Base-by-base conservation (phyloP, 2,113 vertebrate genomes). In the Raja brachyura region DNA sequence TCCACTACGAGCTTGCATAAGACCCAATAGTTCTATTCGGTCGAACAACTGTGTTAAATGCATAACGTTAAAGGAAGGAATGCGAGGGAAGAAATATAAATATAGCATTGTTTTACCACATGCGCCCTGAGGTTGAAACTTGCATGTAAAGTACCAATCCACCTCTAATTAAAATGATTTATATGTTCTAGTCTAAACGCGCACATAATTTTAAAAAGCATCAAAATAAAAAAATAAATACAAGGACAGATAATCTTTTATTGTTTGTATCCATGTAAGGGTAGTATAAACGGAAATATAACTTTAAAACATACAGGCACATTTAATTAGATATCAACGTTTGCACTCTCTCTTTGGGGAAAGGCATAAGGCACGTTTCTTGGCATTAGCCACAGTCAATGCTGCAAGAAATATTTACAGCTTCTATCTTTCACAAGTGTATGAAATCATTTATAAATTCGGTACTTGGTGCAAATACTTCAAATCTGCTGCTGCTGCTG, bases 261-360 rank as follows among this genome's bases (percentile, higher is more conserved):
- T 92, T 92, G 90, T 73, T 92, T 73, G 68, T 28, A 92, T 92
- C 90, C 11, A 68, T 92, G 66, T 73, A 54, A 73, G 39, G 68
- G 90, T 92, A 92, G 90, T 39, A 73, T 92, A 92, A 73, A 92
- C 4, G 68, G 90, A 92, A 92, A 92, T 92, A 73, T 92, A 92
- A 92, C 73, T 92, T 92, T 92, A 48, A 92, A 92, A 88, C 73
- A 54, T 92, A 92, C 90, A 88, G 61, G 83, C 83, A 92, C 90
- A 92, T 92, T 92, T 92, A 92, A 88, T 92, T 92, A 73, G 90
- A 74, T 74, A 92, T 73, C 90, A 92, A 73, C 22, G 33, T 54
- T 92, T 73, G 39, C 25, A 68, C 14, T 73, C 28, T 92, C 90
- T 48, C 66, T 39, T 92, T 68, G 48, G 8, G 8, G 33, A 63